Evolutionary conservation across 2,888 invertebrate species (phyloP), one percentile per base, ranked within the genome.

Genomic region (Scrobipalpa costella): DNA sequence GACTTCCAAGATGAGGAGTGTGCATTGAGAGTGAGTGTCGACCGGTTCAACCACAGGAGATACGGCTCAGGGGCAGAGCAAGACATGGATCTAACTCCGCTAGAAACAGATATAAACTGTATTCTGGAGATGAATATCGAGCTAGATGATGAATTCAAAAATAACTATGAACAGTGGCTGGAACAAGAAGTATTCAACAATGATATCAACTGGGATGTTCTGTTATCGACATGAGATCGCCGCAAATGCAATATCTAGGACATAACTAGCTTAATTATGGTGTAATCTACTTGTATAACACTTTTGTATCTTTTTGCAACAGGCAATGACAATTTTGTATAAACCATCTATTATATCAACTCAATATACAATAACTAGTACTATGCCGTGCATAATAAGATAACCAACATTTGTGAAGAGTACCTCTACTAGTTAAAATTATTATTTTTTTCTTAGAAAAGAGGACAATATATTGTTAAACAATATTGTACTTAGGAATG

Each of bases 1-100:
- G 99, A 99, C 84, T 99, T 98, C 75, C 97, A 99, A 90, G 98
- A 97, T 38, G 99, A 99, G 84, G 99, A 99, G 83, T 98, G 98
- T 84, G 96, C 98, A 11, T 89, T 99, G 64, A 94, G 99, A 67
- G 95, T 96, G 0, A 97, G 97, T 69, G 99, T 99, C 2, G 99
- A 99, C 89, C 94, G 98, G 66, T 99, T 99, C 79, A 99, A 99
- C 85, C 95, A 96, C 79, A 94, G 99, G 21, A 93, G 99, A 68
- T 99, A 99, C 82, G 94, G 94, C 27, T 91, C 92, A 33, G 86
- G 86, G 6, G 80, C 81, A 9, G 88, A 88, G 62, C 82, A 88
- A 73, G 94, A 94, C 74, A 89, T 92, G 50, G 94, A 94, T 74
- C 87, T 93, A 71, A 92, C 93, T 75, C 93, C 93, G 1, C 93